Base-by-base conservation (phyloP, 2,888 invertebrate species). In the Venusia cambrica region DNA sequence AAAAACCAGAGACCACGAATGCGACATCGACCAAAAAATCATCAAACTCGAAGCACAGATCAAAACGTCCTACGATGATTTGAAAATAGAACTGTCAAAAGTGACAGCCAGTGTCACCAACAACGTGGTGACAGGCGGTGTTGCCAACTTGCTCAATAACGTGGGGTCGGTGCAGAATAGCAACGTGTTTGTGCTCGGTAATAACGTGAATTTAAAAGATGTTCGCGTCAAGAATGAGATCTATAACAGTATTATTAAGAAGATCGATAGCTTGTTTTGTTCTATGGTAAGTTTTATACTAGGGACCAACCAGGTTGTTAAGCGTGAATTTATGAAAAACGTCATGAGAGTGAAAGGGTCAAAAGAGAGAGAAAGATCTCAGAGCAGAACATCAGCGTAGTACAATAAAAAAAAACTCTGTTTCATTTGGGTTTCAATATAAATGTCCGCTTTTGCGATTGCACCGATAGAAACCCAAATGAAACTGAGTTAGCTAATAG, bases 231-330 rank as follows among this genome's bases (percentile, higher is more conserved):
- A 55, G 9, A 87, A 75, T 49, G 76, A 85, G 33, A 85, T 85
- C 10, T 85, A 85, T 32, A 85, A 84, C 49, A 62, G 59, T 19
- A 74, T 87, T 44, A 83, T 87, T 33, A 72, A 56, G 54, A 84
- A 83, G 48, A 85, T 85, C 40, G 85, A 87, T 58, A 81, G 75
- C 41, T 49, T 87, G 5, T 84, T 80, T 57, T 72, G 73, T 58
- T 72, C 77, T n/a, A 62, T 80, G 85, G 85, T 87, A 54, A 85
- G 85, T 77, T 36, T 38, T n/a, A n/a, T n/a, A 8, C 3, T 21
- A 15, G 2, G 1, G 3, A 16, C 5, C 20, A 5, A 21, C n/a
- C n/a, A n/a, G n/a, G n/a, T n/a, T n/a, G n/a, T n/a, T n/a, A n/a
- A n/a, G n/a, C n/a, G n/a, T n/a, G n/a, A n/a, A n/a, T n/a, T n/a